Base-by-base conservation (phyloP, 2,113 vertebrate genomes). In the Gobius niger region DNA sequence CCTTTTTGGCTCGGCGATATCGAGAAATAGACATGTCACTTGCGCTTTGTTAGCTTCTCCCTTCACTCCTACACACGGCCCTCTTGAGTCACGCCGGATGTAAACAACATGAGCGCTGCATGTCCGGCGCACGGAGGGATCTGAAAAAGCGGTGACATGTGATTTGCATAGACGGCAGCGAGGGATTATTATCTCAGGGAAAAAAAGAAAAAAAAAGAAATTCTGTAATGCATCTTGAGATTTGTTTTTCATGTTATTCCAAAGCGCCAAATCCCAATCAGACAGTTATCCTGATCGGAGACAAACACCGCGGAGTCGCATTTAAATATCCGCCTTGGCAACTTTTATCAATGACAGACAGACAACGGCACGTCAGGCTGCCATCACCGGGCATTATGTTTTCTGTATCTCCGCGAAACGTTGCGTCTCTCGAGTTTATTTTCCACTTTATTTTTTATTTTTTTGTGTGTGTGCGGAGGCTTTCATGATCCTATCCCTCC, bases 301-400 rank as follows among this genome's bases (percentile, higher is more conserved):
- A 81, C 80, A 88, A 80, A 86, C 75, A 89, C 9, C 67, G 68
- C 61, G 41, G 72, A 68, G 52, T 74, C 76, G 46, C 82, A 89
- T 90, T 87, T 81, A 68, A 90, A 90, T 90, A 82, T 90, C 82
- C 83, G 68, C 12, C 49, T 53, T 77, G 47, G 68, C 72, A 89
- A 91, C 88, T 87, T 90, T 90, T 92, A 92, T 92, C 91, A 85
- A 87, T 80, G 90, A 91, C 91, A 91, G 84, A 87, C 91, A 93
- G 91, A 90, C 88, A 90, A 89, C 80, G 34, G 80, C 71, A 24
- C 68, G 90, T 91, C 91, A 90, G 75, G 67, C 76, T 7, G 73
- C 81, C 82, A 85, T 93, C 87, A 88, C 74, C 77, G 63, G 79
- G 87, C 65, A 89, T 91, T 89, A 91, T 86, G 79, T 82, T 82